A percentile compares a stretch with the other conserved stretches of the same genome.
Conservation (phyloP, 1,140 invertebrate genomes). For the Diabrotica virgifera region DNA sequence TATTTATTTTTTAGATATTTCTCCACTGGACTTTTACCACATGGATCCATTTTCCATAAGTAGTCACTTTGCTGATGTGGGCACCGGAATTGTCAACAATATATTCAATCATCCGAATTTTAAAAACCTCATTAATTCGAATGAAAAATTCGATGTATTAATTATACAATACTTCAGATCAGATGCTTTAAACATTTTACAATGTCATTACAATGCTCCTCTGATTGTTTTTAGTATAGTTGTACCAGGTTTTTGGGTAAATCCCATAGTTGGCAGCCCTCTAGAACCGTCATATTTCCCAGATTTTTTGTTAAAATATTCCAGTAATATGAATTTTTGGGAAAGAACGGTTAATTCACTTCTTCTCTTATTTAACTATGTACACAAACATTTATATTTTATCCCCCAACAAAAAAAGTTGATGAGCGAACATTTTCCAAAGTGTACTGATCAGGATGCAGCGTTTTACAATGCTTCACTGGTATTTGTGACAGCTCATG, state of each 20-base stretch:
- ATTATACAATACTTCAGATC: conserved; percentile 49
- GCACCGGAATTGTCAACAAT: background rate
- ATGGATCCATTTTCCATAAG: background rate
- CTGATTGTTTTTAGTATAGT: conserved; percentile 45
- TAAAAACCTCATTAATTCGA: conserved; percentile 26
- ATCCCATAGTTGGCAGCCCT: conserved; percentile 43
- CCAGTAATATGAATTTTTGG: conserved; percentile 47
- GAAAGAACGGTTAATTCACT: conserved; percentile 47
- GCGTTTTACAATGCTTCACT: conserved; percentile 52
- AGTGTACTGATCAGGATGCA: conserved; percentile 48
- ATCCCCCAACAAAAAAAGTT: conserved; percentile 42
- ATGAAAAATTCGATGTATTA: conserved; percentile 46
- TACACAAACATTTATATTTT: conserved; percentile 31
- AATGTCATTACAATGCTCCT: conserved; percentile 47
- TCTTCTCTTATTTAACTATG: conserved; percentile 13
- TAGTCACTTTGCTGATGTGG: background rate
- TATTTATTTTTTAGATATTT: no score
- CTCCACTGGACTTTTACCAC: background rate
- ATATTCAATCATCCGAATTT: conserved; percentile 18
- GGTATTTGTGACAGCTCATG: conserved; percentile 43
- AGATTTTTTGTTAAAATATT: conserved; percentile 33
- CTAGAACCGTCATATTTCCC: conserved; percentile 47
- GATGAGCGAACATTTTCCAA: conserved; percentile 43
- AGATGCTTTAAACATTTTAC: conserved; percentile 47
- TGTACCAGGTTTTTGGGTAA: conserved; percentile 27